phyloP scores from a whole-genome alignment of 2,888 invertebrate genomes.

The Sinhomidia bicolor region DNA sequence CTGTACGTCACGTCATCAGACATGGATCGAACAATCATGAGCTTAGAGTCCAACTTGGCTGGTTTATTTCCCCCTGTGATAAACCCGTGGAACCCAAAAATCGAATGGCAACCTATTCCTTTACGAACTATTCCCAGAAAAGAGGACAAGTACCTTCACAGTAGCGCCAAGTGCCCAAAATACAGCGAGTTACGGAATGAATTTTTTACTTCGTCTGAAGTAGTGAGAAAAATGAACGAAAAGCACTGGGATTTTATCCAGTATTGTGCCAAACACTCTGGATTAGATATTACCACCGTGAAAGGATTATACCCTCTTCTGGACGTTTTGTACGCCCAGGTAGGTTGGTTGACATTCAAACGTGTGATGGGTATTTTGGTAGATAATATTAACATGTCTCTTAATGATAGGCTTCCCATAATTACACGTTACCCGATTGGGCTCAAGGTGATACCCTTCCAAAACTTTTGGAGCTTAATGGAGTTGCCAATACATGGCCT shows the following conservation, averaged over 20 bases:
- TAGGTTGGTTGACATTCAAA: slow-evolving; percentile 80
- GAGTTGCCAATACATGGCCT: slow-evolving; percentile 86
- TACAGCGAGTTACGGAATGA: slow-evolving; percentile 85
- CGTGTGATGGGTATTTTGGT: slow-evolving; percentile 76
- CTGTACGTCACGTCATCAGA: slow-evolving; percentile 87
- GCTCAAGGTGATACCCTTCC: slow-evolving; percentile 87
- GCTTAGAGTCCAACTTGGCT: slow-evolving; percentile 90
- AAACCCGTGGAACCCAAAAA: slow-evolving; percentile 85
- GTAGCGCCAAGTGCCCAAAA: slow-evolving; percentile 86
- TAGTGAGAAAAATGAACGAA: slow-evolving; percentile 84
- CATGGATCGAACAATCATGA: slow-evolving; percentile 92
- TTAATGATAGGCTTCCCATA: slow-evolving; percentile 82
- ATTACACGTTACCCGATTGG: slow-evolving; percentile 88
- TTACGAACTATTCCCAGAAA: slow-evolving; percentile 74
- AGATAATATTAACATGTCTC: no score
- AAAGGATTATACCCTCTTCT: slow-evolving; percentile 82
- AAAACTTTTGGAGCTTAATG: slow-evolving; percentile 84
- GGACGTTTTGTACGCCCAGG: slow-evolving; percentile 57
- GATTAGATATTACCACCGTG: slow-evolving; percentile 84
- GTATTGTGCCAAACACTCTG: slow-evolving; percentile 86
- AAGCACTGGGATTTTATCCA: slow-evolving; percentile 86
- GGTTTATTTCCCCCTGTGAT: slow-evolving; percentile 88
- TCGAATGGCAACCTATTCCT: slow-evolving; percentile 81
- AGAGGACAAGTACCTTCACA: slow-evolving; percentile 53
- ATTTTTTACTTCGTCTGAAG: slow-evolving; percentile 83